Evolutionary conservation across 2,113 vertebrate genomes (phyloP), one percentile per base, ranked within the genome.

Genomic region (Neopipo cinnamomea): DNA sequence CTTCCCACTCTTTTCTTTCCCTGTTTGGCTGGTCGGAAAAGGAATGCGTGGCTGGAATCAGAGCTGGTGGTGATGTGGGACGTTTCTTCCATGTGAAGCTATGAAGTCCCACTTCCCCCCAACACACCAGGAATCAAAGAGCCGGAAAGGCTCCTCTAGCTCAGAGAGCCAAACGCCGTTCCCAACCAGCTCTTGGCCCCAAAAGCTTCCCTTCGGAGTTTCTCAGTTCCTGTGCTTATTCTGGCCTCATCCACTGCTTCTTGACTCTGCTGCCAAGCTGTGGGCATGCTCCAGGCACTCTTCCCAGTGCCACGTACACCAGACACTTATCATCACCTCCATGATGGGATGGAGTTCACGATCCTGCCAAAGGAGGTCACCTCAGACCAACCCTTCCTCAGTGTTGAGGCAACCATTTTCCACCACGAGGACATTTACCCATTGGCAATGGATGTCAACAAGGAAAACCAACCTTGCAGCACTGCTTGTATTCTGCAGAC

Each of bases 161-260:
- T 70, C 4, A 0, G 9, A 7, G 47, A 79, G 76, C 91, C 92
- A 94, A 92, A 53, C 6, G 7, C 62, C 0, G 6, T 80, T 86
- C 89, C 82, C 88, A 83, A 86, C 59, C 58, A 87, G 44, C 31
- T 30, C 49, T 75, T 82, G 92, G 95, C 78, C 78, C 66, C 37
- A 6, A 0, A 73, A 93, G 9, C 65, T 92, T 96, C 80, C 84
- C 74, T 94, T 91, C 78, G 28, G 84, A 85, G 41, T 79, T 95
- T 87, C 62, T 94, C 41, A 22, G 65, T 75, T 92, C 74, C 93
- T 87, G 66, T 97, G 94, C 93, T 97, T 97, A 89, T 91, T 91
- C 91, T 97, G 96, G 95, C 93, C 81, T 84, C 5, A 0, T 78
- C 49, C 37, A 63, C 62, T 61, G 44, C 75, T 70, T 42, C 52